Evolutionary conservation across 2,113 vertebrate species (phyloP).

Genomic region (Eonycteris spelaea): DNA sequence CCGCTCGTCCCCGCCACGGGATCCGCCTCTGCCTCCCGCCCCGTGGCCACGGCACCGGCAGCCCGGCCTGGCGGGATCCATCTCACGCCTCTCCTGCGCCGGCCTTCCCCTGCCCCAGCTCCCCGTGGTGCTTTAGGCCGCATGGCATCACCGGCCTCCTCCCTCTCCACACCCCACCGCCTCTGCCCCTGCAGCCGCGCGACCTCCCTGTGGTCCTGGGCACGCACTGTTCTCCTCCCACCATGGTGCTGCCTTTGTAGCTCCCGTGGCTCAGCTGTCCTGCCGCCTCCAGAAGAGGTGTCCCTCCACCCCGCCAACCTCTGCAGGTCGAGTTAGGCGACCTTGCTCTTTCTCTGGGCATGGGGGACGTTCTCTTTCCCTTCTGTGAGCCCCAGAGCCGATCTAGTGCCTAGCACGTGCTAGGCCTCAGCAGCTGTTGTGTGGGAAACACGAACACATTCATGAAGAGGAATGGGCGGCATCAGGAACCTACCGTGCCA

Average conservation of each 20-base stretch:
- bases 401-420: not conserved
- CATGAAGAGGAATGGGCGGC: not conserved
- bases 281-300: not conserved
- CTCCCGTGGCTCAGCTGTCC: not conserved
- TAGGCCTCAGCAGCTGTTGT: not conserved
- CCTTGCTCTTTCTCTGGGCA: not conserved
- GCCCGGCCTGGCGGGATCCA: fast-evolving
- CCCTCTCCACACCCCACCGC: too few species aligned
- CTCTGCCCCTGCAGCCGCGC: not conserved
- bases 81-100: not conserved
- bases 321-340: not conserved
- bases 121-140: not conserved
- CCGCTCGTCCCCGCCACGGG: not conserved
- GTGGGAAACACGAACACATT: not conserved
- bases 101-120: not conserved
- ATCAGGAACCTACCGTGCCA: conserved; percentile 76
- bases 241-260: not conserved
- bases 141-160: too few species aligned
- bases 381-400: not conserved
- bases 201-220: not conserved
- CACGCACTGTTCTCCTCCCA: not conserved
- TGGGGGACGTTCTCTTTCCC: not conserved
- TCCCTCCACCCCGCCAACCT: not conserved
- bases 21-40: too few species aligned
- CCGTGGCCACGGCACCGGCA: not conserved